Base-by-base conservation (phyloP, 2,113 vertebrate species). In the Dromas ardeola region DNA sequence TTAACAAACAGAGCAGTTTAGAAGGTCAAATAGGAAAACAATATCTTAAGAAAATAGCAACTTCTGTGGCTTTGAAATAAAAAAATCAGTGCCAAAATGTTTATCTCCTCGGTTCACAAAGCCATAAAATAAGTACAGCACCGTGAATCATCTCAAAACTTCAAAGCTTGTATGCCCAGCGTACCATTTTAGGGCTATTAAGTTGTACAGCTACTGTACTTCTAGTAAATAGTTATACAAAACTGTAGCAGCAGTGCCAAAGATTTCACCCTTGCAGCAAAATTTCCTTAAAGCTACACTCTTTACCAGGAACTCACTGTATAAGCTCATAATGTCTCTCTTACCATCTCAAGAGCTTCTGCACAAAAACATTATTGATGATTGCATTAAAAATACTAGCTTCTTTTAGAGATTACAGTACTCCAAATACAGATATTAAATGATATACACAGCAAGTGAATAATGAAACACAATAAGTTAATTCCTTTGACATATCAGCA, bases 221-320 rank as follows among this genome's bases (percentile, higher is more conserved):
- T 65, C 27, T 38, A 94, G 96, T 97, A 94, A 98, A 98, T 98
- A 94, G 98, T 97, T 97, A 98, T 34, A 95, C 86, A 94, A 65
- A 26, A 30, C 38, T 93, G 6, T 21, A 36, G 42, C 9, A 86
- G 52, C 49, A 61, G 63, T 97, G 97, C 95, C 97, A 97, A 96
- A 84, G 38, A 53, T 74, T 88, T 91, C 42, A 56, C 45, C 23
- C 59, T 73, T 80, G 49, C 59, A 94, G 88, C 25, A 90, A 67
- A 83, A 86, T 62, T 45, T 81, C 32, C 85, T 95, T 86, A 97
- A 93, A 94, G 91, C 50, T 65, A 81, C 38, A 63, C 13, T 47
- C 80, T 83, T 82, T 70, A 65, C 38, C 82, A 45, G 10, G 23
- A 85, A 5, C 25, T 86, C 42, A 30, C 38, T 73, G 21, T 34